Evolutionary conservation across 2,797 vertebrate species (phyloP).

Genomic region (Chaetodon trifasciatus): DNA sequence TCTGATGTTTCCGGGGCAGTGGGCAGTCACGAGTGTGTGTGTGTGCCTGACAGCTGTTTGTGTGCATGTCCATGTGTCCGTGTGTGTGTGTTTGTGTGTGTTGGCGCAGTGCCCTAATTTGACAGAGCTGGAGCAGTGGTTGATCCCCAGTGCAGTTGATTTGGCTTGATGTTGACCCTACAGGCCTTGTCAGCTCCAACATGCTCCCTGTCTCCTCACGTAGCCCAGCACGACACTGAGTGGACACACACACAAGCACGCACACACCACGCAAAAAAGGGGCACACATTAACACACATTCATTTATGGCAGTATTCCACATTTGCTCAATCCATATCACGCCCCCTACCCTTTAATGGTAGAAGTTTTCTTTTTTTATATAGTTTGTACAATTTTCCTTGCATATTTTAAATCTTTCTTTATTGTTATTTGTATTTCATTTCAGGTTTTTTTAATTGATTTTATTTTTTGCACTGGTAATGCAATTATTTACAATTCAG

Average conservation of each 20-base stretch:
- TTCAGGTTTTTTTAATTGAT: not conserved
- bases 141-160: conserved; percentile 84
- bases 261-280: conserved; percentile 12
- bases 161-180: conserved; percentile 84
- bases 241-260: conserved; percentile 64
- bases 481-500: not conserved
- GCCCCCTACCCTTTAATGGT: not conserved
- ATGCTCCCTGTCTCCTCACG: conserved; percentile 82
- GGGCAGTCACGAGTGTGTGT: conserved; percentile 82
- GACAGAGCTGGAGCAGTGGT: conserved; percentile 80
- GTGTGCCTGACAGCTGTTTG: conserved; percentile 80
- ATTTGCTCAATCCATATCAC: not conserved
- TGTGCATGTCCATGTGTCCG: conserved; percentile 74
- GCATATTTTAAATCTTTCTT: not conserved
- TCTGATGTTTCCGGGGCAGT: conserved; percentile 84
- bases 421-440: not conserved
- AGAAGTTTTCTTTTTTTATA: not conserved
- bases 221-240: conserved; percentile 69
- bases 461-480: not conserved
- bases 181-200: conserved; percentile 83
- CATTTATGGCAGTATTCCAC: conserved; percentile 5
- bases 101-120: conserved; percentile 84
- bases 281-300: not conserved
- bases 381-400: not conserved
- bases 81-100: conserved; percentile 64